phyloP scores from a whole-genome alignment of 2,113 vertebrate genomes.

The Epinephelus cyanopodus region DNA sequence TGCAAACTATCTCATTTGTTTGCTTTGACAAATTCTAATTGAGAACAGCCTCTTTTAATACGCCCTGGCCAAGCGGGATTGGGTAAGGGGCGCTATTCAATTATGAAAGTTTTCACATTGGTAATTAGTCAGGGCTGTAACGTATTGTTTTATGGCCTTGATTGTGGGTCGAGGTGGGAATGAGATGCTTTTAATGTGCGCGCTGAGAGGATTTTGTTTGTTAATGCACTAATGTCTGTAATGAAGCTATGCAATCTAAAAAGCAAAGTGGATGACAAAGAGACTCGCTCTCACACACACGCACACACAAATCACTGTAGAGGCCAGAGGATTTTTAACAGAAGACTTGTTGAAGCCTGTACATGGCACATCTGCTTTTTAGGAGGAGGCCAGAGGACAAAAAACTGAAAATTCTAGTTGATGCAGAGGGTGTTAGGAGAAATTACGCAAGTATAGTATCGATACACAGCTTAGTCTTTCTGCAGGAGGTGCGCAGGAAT shows the following conservation, averaged over 20 bases:
- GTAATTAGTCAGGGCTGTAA: slow-evolving; percentile 80
- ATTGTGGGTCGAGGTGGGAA: slow-evolving; percentile 66
- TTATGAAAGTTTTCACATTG: slow-evolving; percentile 79
- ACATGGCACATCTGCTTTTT: background rate
- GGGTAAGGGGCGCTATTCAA: slow-evolving; percentile 74
- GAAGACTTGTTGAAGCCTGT: background rate
- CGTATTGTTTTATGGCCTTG: slow-evolving; percentile 78
- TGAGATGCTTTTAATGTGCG: slow-evolving; percentile 79
- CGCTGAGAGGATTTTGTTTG: slow-evolving; percentile 74
- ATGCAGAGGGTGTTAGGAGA: background rate
- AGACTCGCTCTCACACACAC: slow-evolving; percentile 21
- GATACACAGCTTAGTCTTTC: background rate
- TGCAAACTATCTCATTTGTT: slow-evolving; percentile 73
- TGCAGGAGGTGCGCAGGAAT: background rate
- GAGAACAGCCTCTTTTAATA: slow-evolving; percentile 67
- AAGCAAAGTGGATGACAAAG: slow-evolving; percentile 56
- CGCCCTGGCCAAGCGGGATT: slow-evolving; percentile 63
- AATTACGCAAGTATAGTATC: background rate
- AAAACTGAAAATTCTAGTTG: background rate
- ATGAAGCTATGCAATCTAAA: slow-evolving; percentile 74
- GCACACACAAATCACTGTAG: background rate
- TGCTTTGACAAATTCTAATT: slow-evolving; percentile 77
- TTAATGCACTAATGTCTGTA: slow-evolving; percentile 73
- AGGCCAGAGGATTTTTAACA: slow-evolving; percentile 23
- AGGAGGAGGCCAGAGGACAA: background rate